Evolutionary conservation across 2,797 vertebrate species (phyloP).

Genomic region (Echiichthys vipera): DNA sequence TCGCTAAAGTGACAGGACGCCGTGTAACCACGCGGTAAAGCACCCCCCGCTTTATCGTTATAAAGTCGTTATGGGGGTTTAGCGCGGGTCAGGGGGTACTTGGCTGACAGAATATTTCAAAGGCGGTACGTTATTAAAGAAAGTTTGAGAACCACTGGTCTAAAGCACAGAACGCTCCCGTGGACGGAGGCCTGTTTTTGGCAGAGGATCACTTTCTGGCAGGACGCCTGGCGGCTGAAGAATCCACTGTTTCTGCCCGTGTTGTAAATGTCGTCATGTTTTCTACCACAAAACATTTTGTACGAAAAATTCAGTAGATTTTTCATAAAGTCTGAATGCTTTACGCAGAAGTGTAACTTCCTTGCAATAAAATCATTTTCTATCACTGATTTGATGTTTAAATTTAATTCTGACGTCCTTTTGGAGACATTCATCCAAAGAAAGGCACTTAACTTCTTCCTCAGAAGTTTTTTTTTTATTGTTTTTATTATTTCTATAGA

Average conservation of each 20-base stretch:
- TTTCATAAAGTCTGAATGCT: not conserved
- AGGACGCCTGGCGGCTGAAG: conserved; percentile 2
- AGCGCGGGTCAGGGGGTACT: too few relatives aligned
- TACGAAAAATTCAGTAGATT: not conserved
- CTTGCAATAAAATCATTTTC: conserved; percentile 35
- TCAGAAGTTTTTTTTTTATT: not conserved
- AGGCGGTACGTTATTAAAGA: too few relatives aligned
- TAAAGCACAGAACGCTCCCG: too few relatives aligned
- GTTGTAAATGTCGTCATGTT: conserved; percentile 1
- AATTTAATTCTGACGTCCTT: not conserved
- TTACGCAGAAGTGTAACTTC: conserved; percentile 6
- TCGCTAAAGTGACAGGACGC: too few relatives aligned
- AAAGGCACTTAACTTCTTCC: not conserved
- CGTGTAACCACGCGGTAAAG: too few relatives aligned
- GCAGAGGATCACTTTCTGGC: too few relatives aligned
- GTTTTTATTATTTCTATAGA: not conserved
- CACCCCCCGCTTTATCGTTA: too few relatives aligned
- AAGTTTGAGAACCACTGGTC: too few relatives aligned
- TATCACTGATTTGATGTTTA: not conserved
- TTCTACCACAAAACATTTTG: conserved; percentile 8
- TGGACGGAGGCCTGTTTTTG: too few relatives aligned
- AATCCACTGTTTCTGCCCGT: conserved; percentile 12
- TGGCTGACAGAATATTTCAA: too few relatives aligned
- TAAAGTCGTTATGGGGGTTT: too few relatives aligned
- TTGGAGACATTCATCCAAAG: not conserved